Conservation (phyloP, 30 jellyfish, hydroid and myxozoan genomes). For the Aurelia sp. region DNA sequence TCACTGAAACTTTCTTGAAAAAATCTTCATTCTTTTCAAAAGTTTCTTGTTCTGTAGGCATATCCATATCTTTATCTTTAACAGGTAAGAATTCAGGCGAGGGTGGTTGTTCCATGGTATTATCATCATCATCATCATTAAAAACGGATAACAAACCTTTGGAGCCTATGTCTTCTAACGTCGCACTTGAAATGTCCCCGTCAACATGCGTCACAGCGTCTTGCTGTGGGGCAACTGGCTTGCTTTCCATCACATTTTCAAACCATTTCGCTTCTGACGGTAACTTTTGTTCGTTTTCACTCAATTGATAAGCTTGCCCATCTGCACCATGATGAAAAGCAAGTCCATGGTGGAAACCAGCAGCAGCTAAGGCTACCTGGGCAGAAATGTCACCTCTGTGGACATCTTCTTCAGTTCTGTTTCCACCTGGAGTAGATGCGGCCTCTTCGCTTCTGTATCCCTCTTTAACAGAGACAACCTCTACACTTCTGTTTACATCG, state of each 20-base stretch:
- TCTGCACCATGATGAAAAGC: neutral
- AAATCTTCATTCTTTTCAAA: neutral
- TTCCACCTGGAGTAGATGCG: too few relatives aligned
- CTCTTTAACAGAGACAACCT: too few relatives aligned
- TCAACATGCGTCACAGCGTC: too few relatives aligned
- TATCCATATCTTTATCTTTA: conserved; percentile 28
- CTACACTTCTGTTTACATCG: too few relatives aligned
- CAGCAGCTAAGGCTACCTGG: conserved; percentile 54
- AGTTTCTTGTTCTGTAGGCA: neutral
- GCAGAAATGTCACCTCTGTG: conserved; percentile 29
- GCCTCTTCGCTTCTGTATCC: too few relatives aligned
- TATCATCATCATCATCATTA: neutral
- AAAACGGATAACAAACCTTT: too few relatives aligned
- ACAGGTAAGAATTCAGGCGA: conserved; percentile 65
- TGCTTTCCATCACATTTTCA: conserved; percentile 1
- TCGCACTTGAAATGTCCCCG: too few relatives aligned
- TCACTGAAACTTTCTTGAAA: neutral
- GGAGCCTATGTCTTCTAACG: too few relatives aligned
- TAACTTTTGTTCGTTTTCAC: conserved; percentile 7
- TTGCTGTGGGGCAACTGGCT: too few relatives aligned
- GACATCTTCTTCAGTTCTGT: neutral
- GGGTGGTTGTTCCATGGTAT: conserved; percentile 36
- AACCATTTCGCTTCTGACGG: conserved; percentile 54
- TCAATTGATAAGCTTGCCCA: neutral
- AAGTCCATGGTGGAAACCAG: conserved; percentile 27